Base-by-base conservation (phyloP, 2,888 invertebrate genomes). In the Sphaeridia pumilis region DNA sequence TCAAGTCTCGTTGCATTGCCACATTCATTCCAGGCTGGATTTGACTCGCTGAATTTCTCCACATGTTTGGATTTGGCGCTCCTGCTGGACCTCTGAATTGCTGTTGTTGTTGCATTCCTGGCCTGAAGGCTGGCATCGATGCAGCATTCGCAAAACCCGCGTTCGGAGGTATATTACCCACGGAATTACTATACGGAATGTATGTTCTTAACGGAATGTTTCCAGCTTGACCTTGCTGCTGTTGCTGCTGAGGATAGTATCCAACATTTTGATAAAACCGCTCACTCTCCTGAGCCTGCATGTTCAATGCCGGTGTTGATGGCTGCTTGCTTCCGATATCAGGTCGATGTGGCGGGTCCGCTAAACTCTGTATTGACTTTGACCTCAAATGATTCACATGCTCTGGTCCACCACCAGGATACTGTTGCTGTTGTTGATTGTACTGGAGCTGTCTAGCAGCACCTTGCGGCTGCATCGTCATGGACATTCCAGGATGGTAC, bases 181-280 rank as follows among this genome's bases (percentile, higher is more conserved):
- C 58, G 10, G 64, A 64, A 53, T 58, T 63, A 47, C 61, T 61
- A 52, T 63, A 64, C 7, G 64, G 64, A 57, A 63, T 63, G 54
- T 64, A 64, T 12, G 64, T 63, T 49, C 64, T 54, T 17, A 64
- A 60, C 46, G 64, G 64, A 57, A 63, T 61, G 35, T 61, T 64
- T 14, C 61, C 64, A 22, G 63, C 58, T 46, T 64, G 61, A n/a
- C 57, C 41, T 17, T 38, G 38, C 2, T 62, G 60, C 22, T 58
- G 58, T 7, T 62, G 60, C 2, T 62, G 59, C 24, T 60, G 60
- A 21, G 61, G 76, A 69, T 84, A 84, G 56, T 84, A 77, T 67
- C 87, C 84, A 59, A 90, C 76, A 73, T 84, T 84, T 69, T 84
- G 84, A 70, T 84, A 84, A 68, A 83, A 84, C 54, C 83, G 76